phyloP scores from a whole-genome alignment of 2,113 vertebrate genomes.

The Tapirus terrestris region DNA sequence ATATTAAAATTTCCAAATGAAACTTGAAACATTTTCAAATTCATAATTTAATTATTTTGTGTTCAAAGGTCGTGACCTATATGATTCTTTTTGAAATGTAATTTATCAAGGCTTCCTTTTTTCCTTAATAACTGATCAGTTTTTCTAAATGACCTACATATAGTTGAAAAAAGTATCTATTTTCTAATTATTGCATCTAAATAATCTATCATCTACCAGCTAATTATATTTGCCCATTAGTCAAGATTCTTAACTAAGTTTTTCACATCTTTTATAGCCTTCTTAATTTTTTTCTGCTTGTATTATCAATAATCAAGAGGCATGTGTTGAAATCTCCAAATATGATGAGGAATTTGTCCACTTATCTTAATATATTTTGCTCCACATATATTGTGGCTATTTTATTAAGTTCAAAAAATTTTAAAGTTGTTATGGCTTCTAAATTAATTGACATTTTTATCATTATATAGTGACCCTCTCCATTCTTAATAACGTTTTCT shows the following conservation, averaged over 20 bases:
- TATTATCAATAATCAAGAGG: neutral
- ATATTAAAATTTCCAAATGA: neutral
- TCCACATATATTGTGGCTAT: neutral
- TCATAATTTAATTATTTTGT: neutral
- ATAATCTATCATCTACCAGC: too few relatives aligned
- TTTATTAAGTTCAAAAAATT: neutral
- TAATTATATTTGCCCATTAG: neutral
- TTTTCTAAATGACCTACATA: neutral
- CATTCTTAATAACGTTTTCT: neutral
- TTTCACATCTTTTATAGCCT: neutral
- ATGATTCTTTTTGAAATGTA: neutral
- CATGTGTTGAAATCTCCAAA: neutral
- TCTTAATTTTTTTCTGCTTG: neutral
- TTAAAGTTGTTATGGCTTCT: neutral
- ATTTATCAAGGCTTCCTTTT: neutral
- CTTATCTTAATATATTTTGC: neutral
- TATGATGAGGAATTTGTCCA: neutral
- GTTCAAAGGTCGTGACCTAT: neutral
- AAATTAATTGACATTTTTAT: slow-evolving; percentile 8
- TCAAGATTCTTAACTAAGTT: neutral
- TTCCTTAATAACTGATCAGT: neutral
- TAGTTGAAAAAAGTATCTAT: neutral
- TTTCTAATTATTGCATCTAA: neutral
- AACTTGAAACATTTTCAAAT: neutral
- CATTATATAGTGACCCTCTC: neutral